Base-by-base conservation (phyloP, 2,113 vertebrate genomes). In the Polyodon spathula region DNA sequence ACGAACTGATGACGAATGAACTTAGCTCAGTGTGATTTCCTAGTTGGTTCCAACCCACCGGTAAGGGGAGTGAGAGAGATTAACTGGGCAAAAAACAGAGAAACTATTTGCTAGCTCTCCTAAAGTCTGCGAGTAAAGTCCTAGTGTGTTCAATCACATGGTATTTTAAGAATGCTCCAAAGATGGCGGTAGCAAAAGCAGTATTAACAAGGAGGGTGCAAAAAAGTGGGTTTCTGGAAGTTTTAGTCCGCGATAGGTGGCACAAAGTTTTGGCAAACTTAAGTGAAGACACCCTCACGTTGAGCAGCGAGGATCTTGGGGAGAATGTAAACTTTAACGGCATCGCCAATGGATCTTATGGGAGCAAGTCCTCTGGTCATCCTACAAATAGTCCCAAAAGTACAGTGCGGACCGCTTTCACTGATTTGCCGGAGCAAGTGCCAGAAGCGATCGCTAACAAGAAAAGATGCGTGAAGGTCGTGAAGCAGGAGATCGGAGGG, bases 401-500 rank as follows among this genome's bases (percentile, higher is more conserved):
- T 9, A 54, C 72, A 37, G 80, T 75, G 68, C 82, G 92, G 72
- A 90, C 86, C 17, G 88, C 88, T n/a, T 86, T 87, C 72, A 84
- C 88, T 55, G 92, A 93, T 68, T 81, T 84, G 56, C 88, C 89
- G 2, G 90, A 93, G 71, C 84, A 88, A 67, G 92, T 95, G 69
- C 93, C 95, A 37, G 94, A 97, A 59, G 76, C 90, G 17, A 81
- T 97, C 60, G 90, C 89, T 53, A 97, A 93, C 89, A 82, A 86
- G 78, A 96, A 96, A 80, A 82, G 95, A 17, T 87, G 86, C 71
- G 92, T 98, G 66, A 88, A 89, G 89, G 93, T 97, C 75, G 70
- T 87, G 71, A 97, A 97, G 84, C 94, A 96, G 75, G 95, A 98
- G 80, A 63, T 91, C 69, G 95, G 95, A 11, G 95, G 95, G 4